Evolutionary conservation across 64 coral and sea anemone genomes (phyloP), one percentile per base, ranked within the genome.

Genomic region (Pocillopora damicornis): DNA sequence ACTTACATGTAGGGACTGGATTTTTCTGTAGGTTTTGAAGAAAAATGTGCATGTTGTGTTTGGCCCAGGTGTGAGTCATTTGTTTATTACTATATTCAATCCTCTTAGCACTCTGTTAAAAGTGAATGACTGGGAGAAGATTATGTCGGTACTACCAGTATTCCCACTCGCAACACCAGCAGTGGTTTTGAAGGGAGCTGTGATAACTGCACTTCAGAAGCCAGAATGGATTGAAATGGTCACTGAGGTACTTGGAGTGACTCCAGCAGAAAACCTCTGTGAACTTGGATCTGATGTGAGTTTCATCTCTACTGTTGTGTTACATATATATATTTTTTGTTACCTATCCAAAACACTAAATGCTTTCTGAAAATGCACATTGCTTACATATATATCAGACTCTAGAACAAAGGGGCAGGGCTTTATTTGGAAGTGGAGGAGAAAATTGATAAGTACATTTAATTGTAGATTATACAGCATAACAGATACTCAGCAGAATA

Each of bases 121-220:
- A 72, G 26, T 38, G 72, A 73, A 85, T 37, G 1, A 59, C 37
- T 85, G 63, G 81, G 65, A 85, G 17, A 85, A 85, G n/a, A 73
- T 85, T 22, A 85, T 85, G 37, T 22, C 17, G 25, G 64, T 85
- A 20, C 25, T 85, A 13, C 38, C 65, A 72, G 38, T 45, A 0
- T n/a, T 69, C 65, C 5, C 81, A 72, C 63, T 58, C 9, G 37
- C 13, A 58, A 12, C 72, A 14, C 64, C 81, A 4, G 14, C 26
- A 72, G 81, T 57, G 20, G 72, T 85, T 13, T 72, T 85, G 2
- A 85, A 85, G 7, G 12, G 63, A 25, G 65, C 37, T 57, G 12
- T 85, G 3, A 22, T 73, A 17, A 85, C 11, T 15, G 81, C 66
- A 11, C 7, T 42, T 11, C 81, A 73, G 42, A 73, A 45, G 14